Base-by-base conservation (phyloP, 2,888 invertebrate genomes). In the Poecilus cupreus region DNA sequence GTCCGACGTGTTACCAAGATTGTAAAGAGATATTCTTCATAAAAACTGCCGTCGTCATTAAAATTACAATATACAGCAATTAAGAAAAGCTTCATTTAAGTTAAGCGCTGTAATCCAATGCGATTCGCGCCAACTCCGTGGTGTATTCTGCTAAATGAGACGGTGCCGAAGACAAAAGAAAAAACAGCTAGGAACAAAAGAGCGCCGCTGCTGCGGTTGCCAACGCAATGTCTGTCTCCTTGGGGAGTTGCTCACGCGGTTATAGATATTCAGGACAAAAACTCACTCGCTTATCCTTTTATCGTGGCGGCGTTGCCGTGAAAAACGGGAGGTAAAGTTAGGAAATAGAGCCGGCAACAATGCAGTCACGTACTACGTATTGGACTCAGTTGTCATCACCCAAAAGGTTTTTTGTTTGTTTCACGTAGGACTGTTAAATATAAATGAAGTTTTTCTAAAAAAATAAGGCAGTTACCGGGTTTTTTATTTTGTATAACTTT, bases 221-320 rank as follows among this genome's bases (percentile, higher is more conserved):
- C 18, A 51, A 51, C 51, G 32, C 32, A 18, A 68, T 68, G 32
- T 37, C 0, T 37, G 3, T 11, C 37, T 68, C 64, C 64, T 16
- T 37, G 10, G 64, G 37, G 64, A 68, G 18, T 68, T 37, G 4
- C 32, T 68, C 64, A 37, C 64, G 64, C 64, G 64, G 64, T 68
- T 68, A 68, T 68, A 68, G 64, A 68, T 68, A 68, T 68, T 68
- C 64, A 68, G 64, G 64, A 68, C 64, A 68, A 68, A 68, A 37
- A 24, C 57, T 24, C 24, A 24, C 24, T 57, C 57, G 57, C 57
- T 57, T 37, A 68, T 68, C 64, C 64, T 68, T 68, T 64, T 57
- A 57, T 57, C 57, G 57, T 57, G 32, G 10, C 32, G 32, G 37
- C 18, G 64, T 68, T 68, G 64, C 64, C 60, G 60, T 51, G 51